phyloP scores from a whole-genome alignment of 1,140 invertebrate genomes.

The Oreohelix idahoensis region DNA sequence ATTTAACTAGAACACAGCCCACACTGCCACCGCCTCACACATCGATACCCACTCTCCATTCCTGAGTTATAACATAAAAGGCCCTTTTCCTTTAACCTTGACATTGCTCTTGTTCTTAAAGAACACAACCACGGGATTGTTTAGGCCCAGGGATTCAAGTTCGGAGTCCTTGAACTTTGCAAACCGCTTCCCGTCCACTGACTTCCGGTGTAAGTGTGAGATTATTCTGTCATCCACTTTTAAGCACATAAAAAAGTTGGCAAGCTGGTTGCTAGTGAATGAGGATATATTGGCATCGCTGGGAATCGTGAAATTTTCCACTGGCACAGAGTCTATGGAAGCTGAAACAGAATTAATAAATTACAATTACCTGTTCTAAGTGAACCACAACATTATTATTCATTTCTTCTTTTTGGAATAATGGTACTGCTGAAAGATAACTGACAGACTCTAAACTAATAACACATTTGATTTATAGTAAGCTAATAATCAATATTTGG shows the following conservation, averaged over 20 bases:
- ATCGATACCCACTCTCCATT: too few species aligned
- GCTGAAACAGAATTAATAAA: constrained; percentile 29
- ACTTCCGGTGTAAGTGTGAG: constrained; percentile 47
- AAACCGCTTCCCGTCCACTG: constrained; percentile 53
- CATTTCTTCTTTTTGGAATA: too few species aligned
- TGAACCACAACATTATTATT: too few species aligned
- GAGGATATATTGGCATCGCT: constrained; percentile 54
- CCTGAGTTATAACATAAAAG: constrained; percentile 6
- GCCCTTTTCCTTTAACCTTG: background rate
- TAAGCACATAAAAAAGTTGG: constrained; percentile 49
- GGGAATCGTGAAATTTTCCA: constrained; percentile 85
- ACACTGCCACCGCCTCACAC: too few species aligned
- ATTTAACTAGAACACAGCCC: too few species aligned
- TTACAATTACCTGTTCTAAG: too few species aligned
- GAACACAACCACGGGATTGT: constrained; percentile 53
- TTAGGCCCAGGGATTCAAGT: constrained; percentile 49
- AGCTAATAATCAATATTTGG: too few species aligned
- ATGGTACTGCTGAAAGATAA: too few species aligned
- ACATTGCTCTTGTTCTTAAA: constrained; percentile 48
- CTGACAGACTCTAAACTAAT: too few species aligned
- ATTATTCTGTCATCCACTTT: constrained; percentile 51
- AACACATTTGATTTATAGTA: too few species aligned
- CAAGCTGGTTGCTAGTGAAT: constrained; percentile 54
- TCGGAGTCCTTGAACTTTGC: constrained; percentile 55
- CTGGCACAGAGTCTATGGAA: constrained; percentile 45